Evolutionary conservation across 2,888 invertebrate species (phyloP), one percentile per base, ranked within the genome.

Genomic region (Sphecodes monilicornis): DNA sequence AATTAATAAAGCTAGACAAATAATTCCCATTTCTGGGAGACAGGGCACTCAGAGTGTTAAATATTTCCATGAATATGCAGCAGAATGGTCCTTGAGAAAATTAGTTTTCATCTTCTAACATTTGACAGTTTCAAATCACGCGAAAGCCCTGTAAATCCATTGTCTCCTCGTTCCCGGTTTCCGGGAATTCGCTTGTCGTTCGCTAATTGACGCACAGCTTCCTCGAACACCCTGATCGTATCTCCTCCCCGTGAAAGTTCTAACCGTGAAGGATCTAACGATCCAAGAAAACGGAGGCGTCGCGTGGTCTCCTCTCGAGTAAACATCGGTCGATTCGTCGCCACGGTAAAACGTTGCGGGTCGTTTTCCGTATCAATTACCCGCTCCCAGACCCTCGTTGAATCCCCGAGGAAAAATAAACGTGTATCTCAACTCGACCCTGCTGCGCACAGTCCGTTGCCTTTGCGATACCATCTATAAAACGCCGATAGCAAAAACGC

Each of bases 261-360:
- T 50, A 50, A 22, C 50, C 50, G 22, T 50, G 39, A 39, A 39
- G 39, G 6, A 39, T 39, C 39, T 18, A 16, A 5, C 26, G 13
- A 43, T 43, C 3, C 1, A 10, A 10, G 22, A 36, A 32, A 66
- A 39, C 36, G 66, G 10, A 22, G 66, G 66, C 66, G 66, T 0
- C 66, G 66, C 39, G 66, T 39, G 32, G 66, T 66, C 66, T 66
- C n/a, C 22, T 36, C 36, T 66, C 22, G 66, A 22, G 66, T 36
- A 66, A 39, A 66, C 32, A 66, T 39, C 66, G 3, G n/a, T n/a
- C 66, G 39, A 39, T n/a, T 36, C 39, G 66, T n/a, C 36, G 36
- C 22, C 18, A 29, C n/a, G 66, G 39, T 36, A 22, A 66, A 66
- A 66, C 66, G 22, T n/a, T 22, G 22, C 22, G 22, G 36, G 39